Percentiles rank a stretch among this genome's conserved stretches.
These are phyloP conservation scores for Epirrita christyi DNA, from an alignment of 2,888 invertebrate species.

Conservation along the genomic window DNA sequence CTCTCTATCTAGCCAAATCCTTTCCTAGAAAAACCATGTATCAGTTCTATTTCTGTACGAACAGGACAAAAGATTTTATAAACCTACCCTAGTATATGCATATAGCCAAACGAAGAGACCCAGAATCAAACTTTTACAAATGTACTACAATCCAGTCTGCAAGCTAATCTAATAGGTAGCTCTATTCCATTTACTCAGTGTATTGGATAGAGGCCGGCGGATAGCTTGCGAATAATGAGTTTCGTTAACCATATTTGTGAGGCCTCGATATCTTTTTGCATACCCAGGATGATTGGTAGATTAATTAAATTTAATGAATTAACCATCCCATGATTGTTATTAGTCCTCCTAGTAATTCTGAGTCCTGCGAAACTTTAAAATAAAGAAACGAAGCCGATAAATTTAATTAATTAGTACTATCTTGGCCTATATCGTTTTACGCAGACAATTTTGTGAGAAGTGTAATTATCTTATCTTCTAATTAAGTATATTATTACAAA, in stretches of 20 bases:
- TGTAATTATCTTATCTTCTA: no score
- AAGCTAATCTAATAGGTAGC: slow-evolving; percentile 21
- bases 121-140: background rate
- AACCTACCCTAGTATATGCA: no score
- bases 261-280: no score
- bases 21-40: no score
- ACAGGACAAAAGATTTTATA: background rate
- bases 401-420: background rate
- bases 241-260: no score
- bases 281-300: no score
- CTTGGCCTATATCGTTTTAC: background rate
- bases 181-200: slow-evolving; percentile 30
- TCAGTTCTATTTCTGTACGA: no score
- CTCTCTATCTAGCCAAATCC: no score
- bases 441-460: background rate
- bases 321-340: no score
- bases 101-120: background rate
- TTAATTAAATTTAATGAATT: slow-evolving; percentile 48
- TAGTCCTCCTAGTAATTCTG: no score
- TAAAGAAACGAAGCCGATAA: background rate
- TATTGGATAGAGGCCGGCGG: slow-evolving; percentile 19
- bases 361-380: no score
- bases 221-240: background rate
- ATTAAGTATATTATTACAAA: background rate
- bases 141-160: slow-evolving; percentile 21